Base-by-base conservation (phyloP, 2,888 invertebrate species). In the Dicyrtoma fusca region DNA sequence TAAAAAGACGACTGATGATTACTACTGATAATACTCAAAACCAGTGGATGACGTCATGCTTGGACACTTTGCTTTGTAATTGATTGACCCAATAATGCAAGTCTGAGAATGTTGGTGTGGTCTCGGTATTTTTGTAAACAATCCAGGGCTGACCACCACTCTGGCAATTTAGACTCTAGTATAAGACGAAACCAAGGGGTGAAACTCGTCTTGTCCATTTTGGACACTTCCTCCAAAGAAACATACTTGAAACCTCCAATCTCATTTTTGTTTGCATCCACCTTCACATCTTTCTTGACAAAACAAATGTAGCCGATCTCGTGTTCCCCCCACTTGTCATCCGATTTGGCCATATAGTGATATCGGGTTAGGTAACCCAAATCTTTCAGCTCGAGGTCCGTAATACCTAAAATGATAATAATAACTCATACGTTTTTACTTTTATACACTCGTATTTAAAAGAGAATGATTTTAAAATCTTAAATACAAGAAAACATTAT, bases 271-370 rank as follows among this genome's bases (percentile, higher is more conserved):
- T 98, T 98, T 0, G 92, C 91, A 63, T 91, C 88, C 3, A 95
- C 83, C 45, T 89, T 88, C 10, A 93, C 88, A 82, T 97, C 91
- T 81, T 89, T 89, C 82, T 92, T 90, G 62, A 94, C 85, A 83
- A 98, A 90, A 6, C 98, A 85, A 69, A 97, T 91, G 84, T 99
- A 97, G 85, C 98, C 98, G 79, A 99, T 92, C 86, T 99, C 99
- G 83, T 97, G 95, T 85, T 99, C 99, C 8, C 97, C 98, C 94
- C 94, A 99, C 34, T 79, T 81, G 5, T 69, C 81, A 59, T 82
- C 78, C 62, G 83, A 84, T 13, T 81, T 80, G 0, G 94, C 92
- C 81, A 90, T 88, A 85, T 98, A 99, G 83, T 92, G 90, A 79
- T 98, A 92, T 79, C 96, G 88, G 0, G 97, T 96, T 75, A 98